Conservation (phyloP, 2,113 vertebrate genomes). For the Dromas ardeola region DNA sequence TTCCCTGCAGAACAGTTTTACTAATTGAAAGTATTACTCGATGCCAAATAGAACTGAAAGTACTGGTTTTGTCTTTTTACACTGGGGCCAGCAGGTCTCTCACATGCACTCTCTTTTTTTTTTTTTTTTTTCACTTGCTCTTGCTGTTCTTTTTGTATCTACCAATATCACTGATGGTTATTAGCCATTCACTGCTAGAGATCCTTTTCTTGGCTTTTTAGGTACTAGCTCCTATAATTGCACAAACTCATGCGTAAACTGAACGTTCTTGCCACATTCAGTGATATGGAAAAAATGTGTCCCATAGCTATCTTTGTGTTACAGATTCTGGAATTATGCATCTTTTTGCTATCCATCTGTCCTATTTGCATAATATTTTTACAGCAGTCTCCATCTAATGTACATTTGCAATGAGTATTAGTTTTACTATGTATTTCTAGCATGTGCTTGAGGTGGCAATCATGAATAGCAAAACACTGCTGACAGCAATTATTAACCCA, state of each 20-base stretch:
- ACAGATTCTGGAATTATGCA: neutral
- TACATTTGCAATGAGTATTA: neutral
- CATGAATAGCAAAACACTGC: constrained; percentile 42
- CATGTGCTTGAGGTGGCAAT: constrained; percentile 71
- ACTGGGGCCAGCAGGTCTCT: neutral
- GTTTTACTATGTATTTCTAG: constrained; percentile 58
- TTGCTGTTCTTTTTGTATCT: neutral
- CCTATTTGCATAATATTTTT: constrained; percentile 17
- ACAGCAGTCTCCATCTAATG: constrained; percentile 7
- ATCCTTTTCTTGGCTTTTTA: neutral
- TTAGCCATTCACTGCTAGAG: neutral
- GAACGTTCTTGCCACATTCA: neutral
- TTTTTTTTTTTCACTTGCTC: neutral
- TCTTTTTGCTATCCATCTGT: constrained; percentile 3
- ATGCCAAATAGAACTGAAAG: neutral
- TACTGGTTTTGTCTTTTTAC: neutral
- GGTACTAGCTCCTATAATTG: neutral
- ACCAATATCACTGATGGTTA: neutral
- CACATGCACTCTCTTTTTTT: neutral
- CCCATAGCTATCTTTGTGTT: neutral
- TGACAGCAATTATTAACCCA: constrained; percentile 64
- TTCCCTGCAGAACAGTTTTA: neutral
- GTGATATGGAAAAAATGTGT: neutral
- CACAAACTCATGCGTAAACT: neutral
- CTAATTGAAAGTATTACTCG: neutral